Evolutionary conservation across 2,888 invertebrate genomes (phyloP).

Genomic region (Trypoxylon attenuatum): DNA sequence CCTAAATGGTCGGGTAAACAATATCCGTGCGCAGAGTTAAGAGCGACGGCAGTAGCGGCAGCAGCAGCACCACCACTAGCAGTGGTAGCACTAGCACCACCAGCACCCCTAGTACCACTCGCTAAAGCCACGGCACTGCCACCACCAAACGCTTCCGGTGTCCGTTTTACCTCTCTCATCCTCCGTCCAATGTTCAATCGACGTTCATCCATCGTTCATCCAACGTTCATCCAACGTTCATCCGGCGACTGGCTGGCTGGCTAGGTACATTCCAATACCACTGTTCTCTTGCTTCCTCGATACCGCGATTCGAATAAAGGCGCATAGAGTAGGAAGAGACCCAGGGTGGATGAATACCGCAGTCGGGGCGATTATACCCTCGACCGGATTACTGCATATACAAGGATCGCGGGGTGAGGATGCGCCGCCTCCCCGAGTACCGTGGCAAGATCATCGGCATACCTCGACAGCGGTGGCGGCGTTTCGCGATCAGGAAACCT

Average conservation of each 20-base stretch:
- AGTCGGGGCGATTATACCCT: slow-evolving; percentile 46
- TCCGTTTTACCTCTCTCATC: too few species aligned
- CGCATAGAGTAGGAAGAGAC: slow-evolving; percentile 7
- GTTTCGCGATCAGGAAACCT: slow-evolving; percentile 41
- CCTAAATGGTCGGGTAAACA: slow-evolving; percentile 75
- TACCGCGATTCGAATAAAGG: neutral
- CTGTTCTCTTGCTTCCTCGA: neutral
- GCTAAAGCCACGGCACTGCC: slow-evolving; percentile 20
- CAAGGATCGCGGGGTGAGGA: slow-evolving; percentile 25
- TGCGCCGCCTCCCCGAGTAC: slow-evolving; percentile 32
- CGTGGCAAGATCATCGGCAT: slow-evolving; percentile 44
- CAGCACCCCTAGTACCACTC: too few species aligned
- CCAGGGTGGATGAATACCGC: slow-evolving; percentile 7
- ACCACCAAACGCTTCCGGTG: slow-evolving; percentile 18
- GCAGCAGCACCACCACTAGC: slow-evolving; percentile 21
- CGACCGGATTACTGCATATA: slow-evolving; percentile 45
- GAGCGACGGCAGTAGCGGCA: slow-evolving; percentile 55
- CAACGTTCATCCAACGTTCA: too few species aligned
- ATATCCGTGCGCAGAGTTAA: slow-evolving; percentile 71
- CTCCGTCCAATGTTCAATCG: too few species aligned
- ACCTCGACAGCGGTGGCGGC: slow-evolving; percentile 22
- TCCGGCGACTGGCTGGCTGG: slow-evolving; percentile 32
- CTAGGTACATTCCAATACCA: slow-evolving; percentile 22
- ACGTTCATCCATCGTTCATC: too few species aligned
- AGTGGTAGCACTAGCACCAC: slow-evolving; percentile 16